Conservation (phyloP, 2,888 invertebrate genomes). For the Flexamia atlantica region DNA sequence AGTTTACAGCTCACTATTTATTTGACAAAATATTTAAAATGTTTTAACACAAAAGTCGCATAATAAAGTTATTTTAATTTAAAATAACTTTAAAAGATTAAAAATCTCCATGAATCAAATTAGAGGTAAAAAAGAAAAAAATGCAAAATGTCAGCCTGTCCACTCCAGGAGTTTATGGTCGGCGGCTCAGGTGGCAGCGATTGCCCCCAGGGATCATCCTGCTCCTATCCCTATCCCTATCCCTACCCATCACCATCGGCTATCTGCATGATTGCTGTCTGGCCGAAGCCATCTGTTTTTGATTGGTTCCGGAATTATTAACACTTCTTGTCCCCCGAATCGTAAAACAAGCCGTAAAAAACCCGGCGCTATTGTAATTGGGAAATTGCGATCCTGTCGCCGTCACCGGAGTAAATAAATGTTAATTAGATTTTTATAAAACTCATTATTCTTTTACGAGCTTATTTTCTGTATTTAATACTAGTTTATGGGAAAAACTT, state of each 20-base stretch:
- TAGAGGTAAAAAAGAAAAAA: too few species aligned
- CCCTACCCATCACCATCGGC: not conserved
- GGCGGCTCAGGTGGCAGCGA: not conserved
- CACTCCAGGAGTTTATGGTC: not conserved
- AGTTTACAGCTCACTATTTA: too few species aligned
- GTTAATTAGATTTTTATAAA: slow-evolving; percentile 28
- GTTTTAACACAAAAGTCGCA: too few species aligned
- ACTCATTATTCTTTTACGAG: slow-evolving; percentile 16
- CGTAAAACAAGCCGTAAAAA: slow-evolving; percentile 55
- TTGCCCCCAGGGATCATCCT: too few species aligned
- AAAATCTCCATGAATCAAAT: too few species aligned
- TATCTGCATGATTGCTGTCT: slow-evolving; percentile 19
- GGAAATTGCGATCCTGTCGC: not conserved
- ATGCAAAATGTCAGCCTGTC: too few species aligned
- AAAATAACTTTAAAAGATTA: too few species aligned
- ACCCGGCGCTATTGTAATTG: slow-evolving; percentile 16
- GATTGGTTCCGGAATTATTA: slow-evolving; percentile 53
- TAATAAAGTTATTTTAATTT: too few species aligned
- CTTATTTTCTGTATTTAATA: not conserved
- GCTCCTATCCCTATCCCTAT: not conserved
- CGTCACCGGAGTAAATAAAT: not conserved
- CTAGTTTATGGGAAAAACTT: not conserved
- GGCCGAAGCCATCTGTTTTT: slow-evolving; percentile 41
- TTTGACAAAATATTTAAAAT: too few species aligned
- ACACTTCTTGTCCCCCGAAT: slow-evolving; percentile 37